Base-by-base conservation (phyloP, 2,888 invertebrate species). In the Prostheceraeus crozeri region DNA sequence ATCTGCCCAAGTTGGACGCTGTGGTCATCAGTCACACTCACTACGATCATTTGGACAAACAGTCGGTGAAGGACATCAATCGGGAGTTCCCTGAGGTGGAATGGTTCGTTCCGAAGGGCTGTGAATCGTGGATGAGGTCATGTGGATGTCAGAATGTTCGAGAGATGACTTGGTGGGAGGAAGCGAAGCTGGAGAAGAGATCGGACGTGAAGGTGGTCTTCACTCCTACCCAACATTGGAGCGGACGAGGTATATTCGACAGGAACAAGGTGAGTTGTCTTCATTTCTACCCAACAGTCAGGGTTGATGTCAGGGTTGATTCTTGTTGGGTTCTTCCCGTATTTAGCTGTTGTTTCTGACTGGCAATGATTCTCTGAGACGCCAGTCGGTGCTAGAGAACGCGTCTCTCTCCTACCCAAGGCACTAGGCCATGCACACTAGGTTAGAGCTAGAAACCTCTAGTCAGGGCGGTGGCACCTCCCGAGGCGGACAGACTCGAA, bases 11-110 rank as follows among this genome's bases (percentile, higher is more conserved):
- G 10, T 64, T 80, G 1, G 71, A 79, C 64, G 75, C 77, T 36
- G 78, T 76, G 0, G 69, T 80, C 1, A 79, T 80, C 56, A 77
- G 77, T 30, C 80, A 80, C 65, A 78, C 76, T 65, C 80, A 80
- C 65, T 80, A 78, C 62, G 80, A 80, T 67, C 80, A 80, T 69
- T 67, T 80, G 48, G 79, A 80, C 64, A 61, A 62, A 16, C 30
- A 60, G 46, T 68, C 68, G 16, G 71, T 77, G 1, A 58, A 60
- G 4, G 56, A 62, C n/a, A 63, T 77, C 28, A 69, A 74, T 63
- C 59, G 63, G 19, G 62, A 66, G 54, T 74, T 69, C 62, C 69
- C 16, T 3, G 2, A 21, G 2, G 19, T 25, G 6, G 31, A 67
- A 19, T 81, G 80, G 79, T 79, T 75, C 66, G 80, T 81, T 1